Percentiles rank a stretch among this genome's conserved stretches.
Conservation (phyloP, 2,113 vertebrate genomes). For the Cochlearius cochlearius region DNA sequence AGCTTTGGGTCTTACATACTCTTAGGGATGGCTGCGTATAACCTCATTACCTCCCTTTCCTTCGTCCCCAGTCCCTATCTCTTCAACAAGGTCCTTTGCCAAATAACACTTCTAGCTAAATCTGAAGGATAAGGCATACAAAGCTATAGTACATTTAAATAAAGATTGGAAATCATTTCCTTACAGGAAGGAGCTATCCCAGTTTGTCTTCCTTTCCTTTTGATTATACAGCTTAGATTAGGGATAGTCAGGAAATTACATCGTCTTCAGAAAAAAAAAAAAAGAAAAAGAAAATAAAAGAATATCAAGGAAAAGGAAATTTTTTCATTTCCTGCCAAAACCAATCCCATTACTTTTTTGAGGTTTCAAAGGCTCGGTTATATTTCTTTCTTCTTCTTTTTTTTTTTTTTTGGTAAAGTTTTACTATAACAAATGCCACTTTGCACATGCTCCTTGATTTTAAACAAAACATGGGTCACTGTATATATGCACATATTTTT, state of each 20-base stretch:
- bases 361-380: background rate
- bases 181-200: constrained; percentile 3
- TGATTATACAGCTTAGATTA: background rate
- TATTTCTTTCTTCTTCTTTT: background rate
- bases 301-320: background rate
- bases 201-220: constrained; percentile 18
- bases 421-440: background rate
- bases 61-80: background rate
- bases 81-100: background rate
- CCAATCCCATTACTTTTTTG: background rate
- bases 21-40: background rate
- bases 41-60: background rate
- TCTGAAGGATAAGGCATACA: background rate
- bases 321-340: constrained; percentile 46
- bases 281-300: background rate
- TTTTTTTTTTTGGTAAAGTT: background rate
- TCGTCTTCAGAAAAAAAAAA: background rate
- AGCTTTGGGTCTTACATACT: background rate
- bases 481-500: rapidly evolving
- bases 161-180: background rate
- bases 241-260: constrained; percentile 38
- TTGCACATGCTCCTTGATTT: background rate
- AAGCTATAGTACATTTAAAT: background rate
- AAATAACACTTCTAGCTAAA: background rate
- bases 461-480: background rate